Base-by-base conservation (phyloP, 37 sponge, comb jelly and placozoan genomes). In the Oopsacas minuta region DNA sequence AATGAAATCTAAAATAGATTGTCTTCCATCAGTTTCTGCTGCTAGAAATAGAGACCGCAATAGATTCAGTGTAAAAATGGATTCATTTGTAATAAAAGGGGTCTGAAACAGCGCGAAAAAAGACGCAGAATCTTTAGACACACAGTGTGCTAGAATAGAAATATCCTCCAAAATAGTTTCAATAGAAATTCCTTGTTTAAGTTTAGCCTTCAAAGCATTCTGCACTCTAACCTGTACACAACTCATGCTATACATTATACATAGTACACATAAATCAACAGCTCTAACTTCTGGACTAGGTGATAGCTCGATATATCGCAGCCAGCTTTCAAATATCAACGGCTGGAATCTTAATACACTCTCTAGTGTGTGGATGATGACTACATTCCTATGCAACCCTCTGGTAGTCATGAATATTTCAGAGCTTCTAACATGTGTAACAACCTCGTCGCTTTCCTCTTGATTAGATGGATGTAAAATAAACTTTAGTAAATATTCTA, bases 381-480 rank as follows among this genome's bases (percentile, higher is more conserved):
- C 75, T 3, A 61, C 75, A 61, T 61, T 61, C 75, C 30, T 61
- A 61, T 61, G 22, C 22, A 3, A 5, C 7, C 28, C 75, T 61
- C 75, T 61, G 75, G 75, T 61, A 5, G 75, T 61, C 28, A n/a
- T 61, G 75, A 61, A 61, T 10, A 61, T 61, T n/a, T 61, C 75
- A 34, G 28, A 25, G 75, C 75, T 61, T 61, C 75, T 61, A 7
- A 61, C 75, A 10, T 61, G 75, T 61, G 75, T 32, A 10, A 61
- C 75, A 3, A 61, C 75, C 30, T 61, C 75, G 75, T 61, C 75
- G 28, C 75, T 61, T 34, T 61, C 75, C 75, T 10, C 75, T 34
- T 61, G 75, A 12, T 61, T 25, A 25, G 75, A 20, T 25, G 75
- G 17, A 34, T 61, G 75, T n/a, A 61, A n/a, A 61, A 61, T 61